Evolutionary conservation across 2,888 invertebrate species (phyloP).

Genomic region (Xanthorhoe spadicearia): DNA sequence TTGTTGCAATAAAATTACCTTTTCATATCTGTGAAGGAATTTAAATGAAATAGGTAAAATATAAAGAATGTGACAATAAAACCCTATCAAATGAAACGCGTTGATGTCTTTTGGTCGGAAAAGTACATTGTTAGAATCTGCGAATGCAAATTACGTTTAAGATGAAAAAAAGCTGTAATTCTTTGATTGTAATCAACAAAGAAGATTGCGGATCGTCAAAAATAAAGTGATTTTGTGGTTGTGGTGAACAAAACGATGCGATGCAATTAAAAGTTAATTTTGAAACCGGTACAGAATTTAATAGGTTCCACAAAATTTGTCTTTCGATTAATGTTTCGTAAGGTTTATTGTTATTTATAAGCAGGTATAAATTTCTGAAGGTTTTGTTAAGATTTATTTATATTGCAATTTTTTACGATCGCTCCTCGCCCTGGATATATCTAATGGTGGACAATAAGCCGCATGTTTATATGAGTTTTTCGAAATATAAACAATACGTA

Average conservation of each 20-base stretch:
- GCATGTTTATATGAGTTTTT: not conserved
- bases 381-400: not conserved
- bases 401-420: constrained; percentile 2
- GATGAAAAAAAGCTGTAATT: no score
- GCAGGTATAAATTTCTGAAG: not conserved
- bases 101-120: not conserved
- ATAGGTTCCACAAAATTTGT: no score
- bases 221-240: not conserved
- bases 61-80: not conserved
- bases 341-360: not conserved
- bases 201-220: no score
- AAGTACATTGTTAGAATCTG: not conserved
- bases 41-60: not conserved
- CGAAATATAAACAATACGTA: no score
- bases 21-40: no score
- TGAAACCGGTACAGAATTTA: no score
- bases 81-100: not conserved
- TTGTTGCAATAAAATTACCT: no score
- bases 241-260: not conserved
- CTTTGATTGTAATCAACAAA: not conserved
- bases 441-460: not conserved
- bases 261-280: not conserved
- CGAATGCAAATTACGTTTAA: no score
- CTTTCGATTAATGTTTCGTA: not conserved
- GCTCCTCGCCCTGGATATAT: not conserved